These are phyloP conservation scores for Urophycis tenuis DNA, from an alignment of 2,797 vertebrate genomes.

Conservation along the genomic window DNA sequence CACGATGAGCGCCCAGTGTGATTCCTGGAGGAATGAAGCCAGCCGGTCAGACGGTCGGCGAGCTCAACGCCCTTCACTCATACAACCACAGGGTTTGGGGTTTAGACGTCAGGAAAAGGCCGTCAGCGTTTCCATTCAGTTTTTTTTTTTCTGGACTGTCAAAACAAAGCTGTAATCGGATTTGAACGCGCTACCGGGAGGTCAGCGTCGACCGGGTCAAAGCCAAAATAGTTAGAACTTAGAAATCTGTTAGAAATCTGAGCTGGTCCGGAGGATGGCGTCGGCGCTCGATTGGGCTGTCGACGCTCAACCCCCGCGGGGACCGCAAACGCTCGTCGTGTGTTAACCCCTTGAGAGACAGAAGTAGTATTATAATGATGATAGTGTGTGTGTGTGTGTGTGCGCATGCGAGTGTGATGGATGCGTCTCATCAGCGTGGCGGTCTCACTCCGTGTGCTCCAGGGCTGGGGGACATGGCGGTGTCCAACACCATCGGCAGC, in stretches of 20 bases:
- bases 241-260: background rate
- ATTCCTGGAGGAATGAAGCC: too few relatives aligned
- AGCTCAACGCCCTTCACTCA: too few relatives aligned
- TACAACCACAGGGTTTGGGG: too few relatives aligned
- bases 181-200: background rate
- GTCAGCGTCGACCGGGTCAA: background rate
- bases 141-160: too few relatives aligned
- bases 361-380: background rate
- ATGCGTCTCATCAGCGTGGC: background rate
- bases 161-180: background rate
- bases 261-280: background rate
- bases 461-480: slow-evolving; percentile 97
- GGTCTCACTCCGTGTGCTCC: slow-evolving; percentile 6
- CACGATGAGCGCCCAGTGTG: too few relatives aligned
- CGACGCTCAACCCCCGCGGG: background rate
- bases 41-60: too few relatives aligned
- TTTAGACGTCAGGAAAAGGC: too few relatives aligned
- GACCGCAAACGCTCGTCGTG: background rate
- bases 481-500: slow-evolving; percentile 94
- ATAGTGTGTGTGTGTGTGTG: too few relatives aligned
- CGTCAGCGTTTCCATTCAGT: too few relatives aligned
- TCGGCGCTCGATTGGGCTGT: too few relatives aligned
- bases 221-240: background rate
- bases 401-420: background rate
- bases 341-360: background rate